Conservation (phyloP, 2,888 invertebrate genomes). For the Dusona sp. region DNA sequence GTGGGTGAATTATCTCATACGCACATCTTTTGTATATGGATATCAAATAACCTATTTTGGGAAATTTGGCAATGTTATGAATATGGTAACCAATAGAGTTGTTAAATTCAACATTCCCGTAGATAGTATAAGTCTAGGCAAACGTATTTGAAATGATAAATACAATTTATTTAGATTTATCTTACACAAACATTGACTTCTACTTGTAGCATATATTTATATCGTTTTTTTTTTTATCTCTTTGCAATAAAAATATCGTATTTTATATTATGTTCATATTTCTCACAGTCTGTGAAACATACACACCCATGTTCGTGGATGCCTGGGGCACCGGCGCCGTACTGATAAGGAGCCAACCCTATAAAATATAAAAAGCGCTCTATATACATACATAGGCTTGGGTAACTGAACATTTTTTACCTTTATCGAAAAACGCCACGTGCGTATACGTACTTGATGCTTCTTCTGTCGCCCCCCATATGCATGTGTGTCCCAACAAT, state of each 20-base stretch:
- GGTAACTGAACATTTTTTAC: conserved; percentile 77
- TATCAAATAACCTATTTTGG: background rate
- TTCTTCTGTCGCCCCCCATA: conserved; percentile 33
- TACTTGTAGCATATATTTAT: background rate
- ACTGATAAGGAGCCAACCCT: conserved; percentile 79
- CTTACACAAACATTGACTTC: background rate
- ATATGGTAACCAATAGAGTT: background rate
- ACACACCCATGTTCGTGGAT: conserved; percentile 69
- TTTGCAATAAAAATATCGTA: background rate
- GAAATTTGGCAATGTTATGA: background rate
- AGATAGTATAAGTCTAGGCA: background rate
- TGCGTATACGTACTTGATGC: conserved; percentile 44
- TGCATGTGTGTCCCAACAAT: background rate
- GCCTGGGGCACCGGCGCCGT: conserved; percentile 81
- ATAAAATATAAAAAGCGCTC: conserved; percentile 78
- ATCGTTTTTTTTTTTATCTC: background rate
- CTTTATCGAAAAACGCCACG: conserved; percentile 75
- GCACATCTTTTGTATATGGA: background rate
- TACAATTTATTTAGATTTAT: no score
- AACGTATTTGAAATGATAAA: background rate
- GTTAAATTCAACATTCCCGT: background rate
- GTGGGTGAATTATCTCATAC: conserved; percentile 24
- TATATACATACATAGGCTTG: conserved; percentile 2
- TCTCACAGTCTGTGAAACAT: conserved; percentile 52
- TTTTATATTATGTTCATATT: conserved; percentile 1